Base-by-base conservation (phyloP, 1,140 invertebrate genomes). In the Trachelipus rathkii region DNA sequence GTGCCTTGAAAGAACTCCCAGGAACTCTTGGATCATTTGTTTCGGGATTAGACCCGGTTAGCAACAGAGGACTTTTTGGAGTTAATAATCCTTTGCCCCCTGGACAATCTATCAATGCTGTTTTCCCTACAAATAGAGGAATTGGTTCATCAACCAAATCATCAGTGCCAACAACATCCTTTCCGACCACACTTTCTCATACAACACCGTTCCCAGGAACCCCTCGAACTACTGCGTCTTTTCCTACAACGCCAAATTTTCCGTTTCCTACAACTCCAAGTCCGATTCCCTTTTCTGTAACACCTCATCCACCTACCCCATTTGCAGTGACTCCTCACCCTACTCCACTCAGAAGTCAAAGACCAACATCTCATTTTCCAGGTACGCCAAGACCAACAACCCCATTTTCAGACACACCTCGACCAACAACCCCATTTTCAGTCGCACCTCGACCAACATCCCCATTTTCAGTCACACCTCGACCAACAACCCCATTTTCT, bases 271-370 rank as follows among this genome's bases (percentile, higher is more conserved):
- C 69, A 23, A 11, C 69, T 71, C 72, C 44, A 13, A 13, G 19
- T 15, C 10, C 69, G 21, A 24, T 10, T 19, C 72, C 72, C 9
- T 74, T 74, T 74, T 67, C 73, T 43, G 68, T 67, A 4, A 53
- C 73, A 53, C 66, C 23, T 24, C 69, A 68, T 23, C 73, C 73
- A 69, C 67, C 73, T 13, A 75, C 73, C 43, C 60, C 60, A 67
- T 11, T 13, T 68, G 46, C 66, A 1, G 67, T 3, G 4, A 67
- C 69, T 13, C 69, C 13, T 44, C 43, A 24, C 10, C 23, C 43
- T 15, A 71, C 23, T 71, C 60, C 15, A 7, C 7, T 23, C 5
- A 66, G 44, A n/a, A 73, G 33, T 10, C 33, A 1, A 3, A 33
- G 33, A 33, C 33, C 33, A 33, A 33, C 33, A 3, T 33, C 33